A percentile compares a stretch with the other conserved stretches of the same genome.
These are phyloP conservation scores for Dermochelys coriacea DNA, from an alignment of 2,797 vertebrate species.

Conservation along the genomic window DNA sequence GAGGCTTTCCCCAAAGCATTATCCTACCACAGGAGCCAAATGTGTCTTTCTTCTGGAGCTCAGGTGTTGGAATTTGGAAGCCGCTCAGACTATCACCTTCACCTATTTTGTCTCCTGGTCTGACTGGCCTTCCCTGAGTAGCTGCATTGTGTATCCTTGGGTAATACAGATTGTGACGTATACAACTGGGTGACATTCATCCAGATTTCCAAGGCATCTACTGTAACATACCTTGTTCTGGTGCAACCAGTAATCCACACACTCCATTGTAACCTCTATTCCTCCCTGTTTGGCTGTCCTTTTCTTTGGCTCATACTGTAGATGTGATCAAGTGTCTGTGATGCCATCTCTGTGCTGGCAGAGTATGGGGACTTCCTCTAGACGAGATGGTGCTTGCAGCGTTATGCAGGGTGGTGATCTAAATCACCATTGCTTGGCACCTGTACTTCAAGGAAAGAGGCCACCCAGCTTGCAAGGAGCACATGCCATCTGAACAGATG, in stretches of 20 bases:
- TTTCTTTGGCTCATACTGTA: background rate
- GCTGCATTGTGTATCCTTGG: background rate
- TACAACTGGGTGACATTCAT: background rate
- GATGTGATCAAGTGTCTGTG: background rate
- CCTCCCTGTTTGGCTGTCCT: background rate
- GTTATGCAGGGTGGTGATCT: background rate
- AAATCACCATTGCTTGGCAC: background rate
- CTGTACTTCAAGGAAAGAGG: background rate
- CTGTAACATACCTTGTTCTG: fast-evolving
- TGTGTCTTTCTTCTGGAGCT: background rate
- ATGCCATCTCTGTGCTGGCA: background rate
- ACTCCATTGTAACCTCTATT: background rate
- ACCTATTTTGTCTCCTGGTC: background rate
- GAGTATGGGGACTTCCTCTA: background rate
- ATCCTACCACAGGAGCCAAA: background rate
- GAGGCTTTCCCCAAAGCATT: background rate
- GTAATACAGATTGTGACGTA: background rate
- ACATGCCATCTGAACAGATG: slow-evolving; percentile 58
- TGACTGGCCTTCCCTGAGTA: background rate
- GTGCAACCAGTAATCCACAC: no score
- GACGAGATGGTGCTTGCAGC: background rate
- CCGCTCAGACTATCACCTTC: background rate
- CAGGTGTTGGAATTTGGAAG: background rate
- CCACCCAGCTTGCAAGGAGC: background rate
- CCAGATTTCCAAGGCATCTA: background rate